Base-by-base conservation (phyloP, 2,113 vertebrate genomes). In the Bucco capensis region DNA sequence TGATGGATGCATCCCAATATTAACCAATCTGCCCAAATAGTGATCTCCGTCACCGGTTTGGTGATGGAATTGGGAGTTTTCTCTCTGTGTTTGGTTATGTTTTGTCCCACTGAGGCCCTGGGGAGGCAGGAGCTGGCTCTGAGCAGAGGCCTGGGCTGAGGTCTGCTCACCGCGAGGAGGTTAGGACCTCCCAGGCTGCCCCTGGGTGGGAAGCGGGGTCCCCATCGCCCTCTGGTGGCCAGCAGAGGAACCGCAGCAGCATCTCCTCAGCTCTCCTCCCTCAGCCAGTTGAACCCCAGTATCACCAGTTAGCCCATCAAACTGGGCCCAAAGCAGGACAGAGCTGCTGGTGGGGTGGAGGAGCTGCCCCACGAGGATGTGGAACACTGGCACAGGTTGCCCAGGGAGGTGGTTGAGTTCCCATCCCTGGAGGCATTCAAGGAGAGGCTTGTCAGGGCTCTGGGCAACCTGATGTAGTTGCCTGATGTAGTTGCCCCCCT, bases 221-320 rank as follows among this genome's bases (percentile, higher is more conserved):
- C 3, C 19, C 9, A 2, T n/a, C 74, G 53, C 93, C 93, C 90
- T 92, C 93, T 94, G 90, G 93, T 33, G 90, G 93, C 54, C 21
- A 28, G 31, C 58, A 4, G 4, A 9, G 90, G 70, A 84, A 78
- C 49, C 16, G 69, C 72, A 1, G 4, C 82, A 37, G 2, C 57
- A 28, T 19, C 35, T 47, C 30, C 14, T 44, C 40, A 46, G 21
- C 62, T n/a, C 30, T 30, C 40, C 19, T n/a, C 62, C 30, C 30
- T 44, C 19, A 9, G 12, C 38, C 12, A 6, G 16, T 17, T 27
- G 66, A 27, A 47, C 19, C 66, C 66, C 33, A 69, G 33, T 28
- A 30, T 21, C 33, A 28, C 47, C 47, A 51, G 47, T 38, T 37
- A 50, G 18, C 25, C 25, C 47, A 51, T 14, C 10, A 19, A 69